These are phyloP conservation scores for Diaperis boleti DNA, from an alignment of 2,888 invertebrate genomes.

Conservation along the genomic window DNA sequence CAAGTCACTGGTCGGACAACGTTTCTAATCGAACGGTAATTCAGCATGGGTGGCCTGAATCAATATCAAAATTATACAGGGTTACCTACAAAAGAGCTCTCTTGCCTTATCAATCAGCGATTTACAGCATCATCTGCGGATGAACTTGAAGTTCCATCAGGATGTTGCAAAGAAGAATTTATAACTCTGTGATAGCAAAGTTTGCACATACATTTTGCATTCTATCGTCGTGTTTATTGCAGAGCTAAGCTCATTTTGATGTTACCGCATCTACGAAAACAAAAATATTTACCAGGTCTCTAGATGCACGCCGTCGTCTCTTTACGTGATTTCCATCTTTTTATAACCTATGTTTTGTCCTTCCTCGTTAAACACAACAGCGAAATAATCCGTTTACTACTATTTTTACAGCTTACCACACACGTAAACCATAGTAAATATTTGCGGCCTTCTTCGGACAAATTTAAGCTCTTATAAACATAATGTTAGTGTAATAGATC, in stretches of 20 bases:
- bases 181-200: slow-evolving; percentile 4
- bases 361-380: neutral
- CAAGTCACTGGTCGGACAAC: slow-evolving; percentile 12
- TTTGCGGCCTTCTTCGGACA: slow-evolving; percentile 12
- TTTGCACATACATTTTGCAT: slow-evolving; percentile 12
- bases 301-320: too few species aligned
- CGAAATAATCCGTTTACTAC: slow-evolving; percentile 9
- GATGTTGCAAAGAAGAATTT: slow-evolving; percentile 14
- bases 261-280: neutral
- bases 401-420: slow-evolving; percentile 19
- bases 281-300: neutral
- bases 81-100: neutral
- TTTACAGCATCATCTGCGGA: slow-evolving; percentile 15
- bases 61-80: slow-evolving; percentile 11
- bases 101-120: neutral
- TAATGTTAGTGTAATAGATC: slow-evolving; percentile 20
- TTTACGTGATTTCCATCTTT: neutral
- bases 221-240: slow-evolving; percentile 10
- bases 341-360: neutral
- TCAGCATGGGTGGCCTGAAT: slow-evolving; percentile 14
- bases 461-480: slow-evolving; percentile 19
- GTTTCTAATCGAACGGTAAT: slow-evolving; percentile 12
- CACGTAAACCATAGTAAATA: slow-evolving; percentile 10
- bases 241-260: neutral
- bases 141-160: neutral